Percentiles rank a stretch among this genome's conserved stretches.
Conservation (phyloP, 2,113 vertebrate genomes). For the Microcebus lehilahytsara region DNA sequence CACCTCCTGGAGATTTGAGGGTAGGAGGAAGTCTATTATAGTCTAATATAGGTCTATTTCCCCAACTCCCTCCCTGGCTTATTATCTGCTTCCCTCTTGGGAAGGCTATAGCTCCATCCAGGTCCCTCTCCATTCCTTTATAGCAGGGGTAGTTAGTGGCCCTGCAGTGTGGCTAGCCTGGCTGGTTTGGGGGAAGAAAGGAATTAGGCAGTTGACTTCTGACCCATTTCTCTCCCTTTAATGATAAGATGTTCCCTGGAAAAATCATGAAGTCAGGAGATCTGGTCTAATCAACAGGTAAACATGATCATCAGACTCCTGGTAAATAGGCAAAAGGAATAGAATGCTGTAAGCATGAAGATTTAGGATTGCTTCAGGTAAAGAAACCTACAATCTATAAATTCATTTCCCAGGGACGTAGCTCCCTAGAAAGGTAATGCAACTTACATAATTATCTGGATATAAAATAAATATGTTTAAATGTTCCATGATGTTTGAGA, state of each 20-base stretch:
- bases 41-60: background rate
- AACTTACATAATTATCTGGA: background rate
- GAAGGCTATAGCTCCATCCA: background rate
- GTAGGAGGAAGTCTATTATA: background rate
- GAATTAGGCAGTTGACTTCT: background rate
- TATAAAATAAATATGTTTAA: background rate
- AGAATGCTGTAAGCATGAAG: background rate
- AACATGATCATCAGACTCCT: background rate
- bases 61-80: background rate
- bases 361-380: background rate
- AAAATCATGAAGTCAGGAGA: background rate
- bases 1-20: rapidly evolving
- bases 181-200: background rate
- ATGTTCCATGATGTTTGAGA: background rate
- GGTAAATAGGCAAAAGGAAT: background rate
- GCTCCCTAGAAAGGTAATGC: background rate
- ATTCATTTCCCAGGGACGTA: background rate
- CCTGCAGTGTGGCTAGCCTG: background rate
- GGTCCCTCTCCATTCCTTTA: background rate
- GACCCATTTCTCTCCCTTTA: background rate
- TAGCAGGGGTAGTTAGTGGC: background rate
- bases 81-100: background rate
- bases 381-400: background rate
- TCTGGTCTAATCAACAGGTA: background rate
- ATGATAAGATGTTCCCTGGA: background rate